Percentiles rank a stretch among this genome's conserved stretches.
These are phyloP conservation scores for Scelioninae gen. 2 DNA, from an alignment of 2,888 invertebrate species.

Conservation along the genomic window DNA sequence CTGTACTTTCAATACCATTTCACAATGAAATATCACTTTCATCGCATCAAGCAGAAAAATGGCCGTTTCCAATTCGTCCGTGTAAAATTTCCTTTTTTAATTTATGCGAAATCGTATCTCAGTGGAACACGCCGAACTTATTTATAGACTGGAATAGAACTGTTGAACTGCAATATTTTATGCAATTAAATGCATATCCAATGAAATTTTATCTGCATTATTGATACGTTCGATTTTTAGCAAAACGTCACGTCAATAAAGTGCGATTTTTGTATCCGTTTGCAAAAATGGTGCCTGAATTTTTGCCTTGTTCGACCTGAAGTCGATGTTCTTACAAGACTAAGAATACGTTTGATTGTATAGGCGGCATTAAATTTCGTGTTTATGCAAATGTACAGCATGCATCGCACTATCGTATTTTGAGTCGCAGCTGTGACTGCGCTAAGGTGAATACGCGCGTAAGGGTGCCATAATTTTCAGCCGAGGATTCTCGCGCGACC, in stretches of 20 bases:
- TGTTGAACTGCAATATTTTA: not conserved
- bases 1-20: no score
- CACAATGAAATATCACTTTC: no score
- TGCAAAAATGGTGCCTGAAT: slow-evolving; percentile 16
- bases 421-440: slow-evolving; percentile 69
- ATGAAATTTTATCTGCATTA: slow-evolving; percentile 1
- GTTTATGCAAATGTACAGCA: slow-evolving; percentile 68
- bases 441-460: slow-evolving; percentile 59
- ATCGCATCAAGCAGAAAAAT: no score
- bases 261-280: slow-evolving; percentile 15
- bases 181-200: not conserved
- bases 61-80: no score
- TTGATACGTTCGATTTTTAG: slow-evolving; percentile 9
- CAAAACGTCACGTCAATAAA: slow-evolving; percentile 22
- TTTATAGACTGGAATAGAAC: no score
- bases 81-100: no score
- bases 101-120: no score
- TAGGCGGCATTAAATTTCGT: slow-evolving; percentile 57
- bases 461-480: slow-evolving; percentile 66
- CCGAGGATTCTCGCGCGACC: slow-evolving; percentile 48
- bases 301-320: slow-evolving; percentile 27
- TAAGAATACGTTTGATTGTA: slow-evolving; percentile 54
- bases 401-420: slow-evolving; percentile 68
- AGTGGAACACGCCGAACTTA: no score
- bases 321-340: slow-evolving; percentile 36